Base-by-base conservation (phyloP, 2,113 vertebrate genomes). In the Grus americana region DNA sequence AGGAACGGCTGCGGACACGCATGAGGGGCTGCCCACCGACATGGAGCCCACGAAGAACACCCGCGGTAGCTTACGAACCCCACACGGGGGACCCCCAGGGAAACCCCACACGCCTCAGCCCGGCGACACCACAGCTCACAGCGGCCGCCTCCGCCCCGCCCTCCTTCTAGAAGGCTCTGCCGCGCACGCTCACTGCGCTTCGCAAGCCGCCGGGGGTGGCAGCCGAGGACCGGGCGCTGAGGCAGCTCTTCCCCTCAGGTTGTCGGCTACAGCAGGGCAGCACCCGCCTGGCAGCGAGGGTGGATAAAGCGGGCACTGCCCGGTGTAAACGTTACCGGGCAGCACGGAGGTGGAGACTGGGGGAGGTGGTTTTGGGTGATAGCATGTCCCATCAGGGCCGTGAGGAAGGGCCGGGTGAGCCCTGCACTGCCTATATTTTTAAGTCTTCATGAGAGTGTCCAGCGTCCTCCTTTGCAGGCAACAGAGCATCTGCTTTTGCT, bases 71-170 rank as follows among this genome's bases (percentile, higher is more conserved):
- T 23, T 1, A 11, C 18, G 12, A 8, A 3, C 40, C 10, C 38
- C 21, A 4, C 4, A 5, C 3, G 1, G 9, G 4, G 7, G 12
- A 12, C 30, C 30, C 44, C 6, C 7, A 2, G 9, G 14, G 29
- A 16, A 22, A 14, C 36, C 18, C 44, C 55, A 2, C 0, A 16
- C 5, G 1, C 20, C 52, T 36, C 32, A 5, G 19, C 9, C 14
- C 7, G 3, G 12, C 23, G 0, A 5, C 20, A 9, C 12, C 12
- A 1, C 6, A 2, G 3, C 47, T n/a, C 6, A 1, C 2, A 11
- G 5, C 61, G n/a, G 9, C 29, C 11, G 2, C 16, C 20, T 38
- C 34, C 26, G 22, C 21, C 14, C 8, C 1, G 1, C 7, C 12
- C 8, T 38, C 40, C 34, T 82, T 67, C 46, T 27, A 6, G 46